phyloP scores from a whole-genome alignment of 1,140 invertebrate genomes.

The Caenorhabditis inopinata region DNA sequence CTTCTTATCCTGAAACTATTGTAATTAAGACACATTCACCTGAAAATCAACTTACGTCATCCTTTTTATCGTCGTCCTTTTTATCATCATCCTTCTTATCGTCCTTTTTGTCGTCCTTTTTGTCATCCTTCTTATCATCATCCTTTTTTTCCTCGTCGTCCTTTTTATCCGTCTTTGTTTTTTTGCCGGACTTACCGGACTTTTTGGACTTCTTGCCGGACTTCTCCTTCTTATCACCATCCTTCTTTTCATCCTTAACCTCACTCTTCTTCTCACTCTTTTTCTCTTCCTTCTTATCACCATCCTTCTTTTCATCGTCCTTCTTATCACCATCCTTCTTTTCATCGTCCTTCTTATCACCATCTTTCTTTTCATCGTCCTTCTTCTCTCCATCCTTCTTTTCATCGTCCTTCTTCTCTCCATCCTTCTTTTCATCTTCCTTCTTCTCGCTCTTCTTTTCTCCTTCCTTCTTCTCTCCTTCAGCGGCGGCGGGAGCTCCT shows the following conservation, averaged over 20 bases:
- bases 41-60: not conserved
- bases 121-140: not conserved
- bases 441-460: too few relatives aligned
- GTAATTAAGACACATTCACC: not conserved
- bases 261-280: too few relatives aligned
- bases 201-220: too few relatives aligned
- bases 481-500: not conserved
- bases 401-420: too few relatives aligned
- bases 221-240: too few relatives aligned
- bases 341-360: too few relatives aligned
- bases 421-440: too few relatives aligned
- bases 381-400: too few relatives aligned
- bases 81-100: not conserved
- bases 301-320: not conserved
- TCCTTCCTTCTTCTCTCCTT: not conserved
- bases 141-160: not conserved
- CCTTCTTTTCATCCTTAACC: too few relatives aligned
- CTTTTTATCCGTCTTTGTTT: not conserved
- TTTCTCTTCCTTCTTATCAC: not conserved
- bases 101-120: not conserved
- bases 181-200: too few relatives aligned
- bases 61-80: not conserved
- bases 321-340: too few relatives aligned
- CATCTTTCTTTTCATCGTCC: too few relatives aligned
- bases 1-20: not conserved